These are phyloP conservation scores for Xestobium rufovillosum DNA, from an alignment of 2,888 invertebrate genomes.

Conservation along the genomic window DNA sequence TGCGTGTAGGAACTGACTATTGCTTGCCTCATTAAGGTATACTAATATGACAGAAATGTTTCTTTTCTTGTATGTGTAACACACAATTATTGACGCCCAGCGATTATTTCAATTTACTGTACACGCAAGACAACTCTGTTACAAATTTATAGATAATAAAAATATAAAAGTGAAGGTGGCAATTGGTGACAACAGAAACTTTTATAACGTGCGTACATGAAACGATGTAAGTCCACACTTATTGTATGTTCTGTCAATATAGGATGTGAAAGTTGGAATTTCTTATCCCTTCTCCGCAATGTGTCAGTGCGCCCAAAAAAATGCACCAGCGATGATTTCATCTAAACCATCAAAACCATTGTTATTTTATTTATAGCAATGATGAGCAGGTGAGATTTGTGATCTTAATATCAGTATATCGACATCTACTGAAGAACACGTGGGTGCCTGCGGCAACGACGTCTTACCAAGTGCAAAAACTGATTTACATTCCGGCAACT, in stretches of 20 bases:
- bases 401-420: slow-evolving; percentile 19
- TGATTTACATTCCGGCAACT: slow-evolving; percentile 10
- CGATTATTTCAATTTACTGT: slow-evolving; percentile 36
- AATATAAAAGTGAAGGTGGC: too few species aligned
- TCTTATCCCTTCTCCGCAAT: too few species aligned
- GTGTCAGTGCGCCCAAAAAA: too few species aligned
- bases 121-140: slow-evolving; percentile 32
- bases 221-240: too few species aligned
- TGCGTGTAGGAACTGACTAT: slow-evolving; percentile 35
- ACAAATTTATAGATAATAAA: too few species aligned
- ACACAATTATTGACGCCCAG: slow-evolving; percentile 37
- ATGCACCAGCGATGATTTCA: slow-evolving; percentile 21
- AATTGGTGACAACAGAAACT: too few species aligned
- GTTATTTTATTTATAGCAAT: slow-evolving; percentile 23
- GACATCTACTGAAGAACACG: slow-evolving; percentile 16
- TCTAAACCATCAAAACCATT: slow-evolving; percentile 19
- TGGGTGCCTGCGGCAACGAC: slow-evolving; percentile 15
- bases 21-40: slow-evolving; percentile 41
- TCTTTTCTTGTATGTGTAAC: slow-evolving; percentile 40
- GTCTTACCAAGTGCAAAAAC: slow-evolving; percentile 9
- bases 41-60: slow-evolving; percentile 44
- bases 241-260: too few species aligned
- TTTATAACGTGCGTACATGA: too few species aligned
- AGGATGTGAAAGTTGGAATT: too few species aligned
- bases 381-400: slow-evolving; percentile 22